Conservation (phyloP, 2,888 invertebrate genomes). For the Ophonus ardosiacus region DNA sequence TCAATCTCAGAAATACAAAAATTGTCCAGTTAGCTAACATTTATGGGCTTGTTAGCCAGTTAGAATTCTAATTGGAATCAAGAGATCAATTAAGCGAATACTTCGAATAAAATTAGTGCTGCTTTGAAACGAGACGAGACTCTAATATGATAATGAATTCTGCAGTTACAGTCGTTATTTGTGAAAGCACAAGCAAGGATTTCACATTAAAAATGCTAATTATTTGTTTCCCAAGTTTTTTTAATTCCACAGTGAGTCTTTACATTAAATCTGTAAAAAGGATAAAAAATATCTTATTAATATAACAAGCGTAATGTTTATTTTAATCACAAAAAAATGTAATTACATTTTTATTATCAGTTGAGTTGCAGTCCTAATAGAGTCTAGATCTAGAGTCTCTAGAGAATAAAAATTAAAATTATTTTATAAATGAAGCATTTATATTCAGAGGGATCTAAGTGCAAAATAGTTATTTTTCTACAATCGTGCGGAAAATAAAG, state of each 20-base stretch:
- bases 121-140: constrained; percentile 45
- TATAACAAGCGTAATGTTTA: background rate
- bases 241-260: background rate
- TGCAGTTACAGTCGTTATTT: constrained; percentile 25
- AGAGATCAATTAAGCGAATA: constrained; percentile 49
- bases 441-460: no score
- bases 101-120: constrained; percentile 41
- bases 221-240: constrained; percentile 26
- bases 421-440: no score
- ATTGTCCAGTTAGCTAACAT: constrained; percentile 30
- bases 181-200: constrained; percentile 25
- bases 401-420: no score
- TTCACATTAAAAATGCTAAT: constrained; percentile 43
- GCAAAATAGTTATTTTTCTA: no score
- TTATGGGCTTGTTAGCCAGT: constrained; percentile 43
- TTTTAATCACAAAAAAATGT: background rate
- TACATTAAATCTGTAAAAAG: constrained; percentile 3
- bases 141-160: constrained; percentile 50
- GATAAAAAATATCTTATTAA: background rate
- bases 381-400: no score
- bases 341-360: background rate
- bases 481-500: no score
- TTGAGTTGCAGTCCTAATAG: no score
- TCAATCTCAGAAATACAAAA: constrained; percentile 48
- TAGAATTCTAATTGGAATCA: constrained; percentile 48